Base-by-base conservation (phyloP, 2,888 invertebrate genomes). In the Melinopterus prodromus region DNA sequence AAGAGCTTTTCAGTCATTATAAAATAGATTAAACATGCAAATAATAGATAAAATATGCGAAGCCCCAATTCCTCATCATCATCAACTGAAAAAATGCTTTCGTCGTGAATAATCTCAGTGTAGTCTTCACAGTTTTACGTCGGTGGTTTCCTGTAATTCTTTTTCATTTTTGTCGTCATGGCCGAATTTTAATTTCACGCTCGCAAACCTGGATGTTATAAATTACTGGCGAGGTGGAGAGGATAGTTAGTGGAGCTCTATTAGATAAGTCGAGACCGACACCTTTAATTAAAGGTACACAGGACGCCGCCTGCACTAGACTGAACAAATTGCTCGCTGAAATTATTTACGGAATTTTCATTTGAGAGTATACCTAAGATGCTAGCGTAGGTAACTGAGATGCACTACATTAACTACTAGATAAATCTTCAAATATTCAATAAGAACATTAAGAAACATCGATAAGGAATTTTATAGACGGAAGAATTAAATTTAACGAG, bases 281-380 rank as follows among this genome's bases (percentile, higher is more conserved):
- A 53, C 53, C 53, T 53, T 53, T 53, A 53, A 53, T 53, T 53
- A 53, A 53, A 53, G 9, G 53, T 53, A 53, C 53, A 53, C 53
- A 53, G 12, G 53, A 53, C 53, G 53, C 53, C 53, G 12, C 2
- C 53, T 53, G 53, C 53, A 53, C 53, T 53, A 7, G 53, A 53
- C 53, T 53, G 53, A 53, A 53, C 53, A 53, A 53, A 53, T 53
- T 53, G 53, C 53, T 53, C 53, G 9, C 12, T 53, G 9, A 53
- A 53, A 53, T 53, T 53, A 53, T 53, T 53, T 53, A 53, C 53
- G 53, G 53, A 53, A 53, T 53, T 53, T 53, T 53, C 53, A 53
- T 53, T 53, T 53, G 53, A 1, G 2, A 53, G 3, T 53, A 53
- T 53, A 53, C 53, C 5, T 12, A 53, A 7, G 12, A 9, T 53